Conservation (phyloP, 2,888 invertebrate genomes). For the Andrena praecox region DNA sequence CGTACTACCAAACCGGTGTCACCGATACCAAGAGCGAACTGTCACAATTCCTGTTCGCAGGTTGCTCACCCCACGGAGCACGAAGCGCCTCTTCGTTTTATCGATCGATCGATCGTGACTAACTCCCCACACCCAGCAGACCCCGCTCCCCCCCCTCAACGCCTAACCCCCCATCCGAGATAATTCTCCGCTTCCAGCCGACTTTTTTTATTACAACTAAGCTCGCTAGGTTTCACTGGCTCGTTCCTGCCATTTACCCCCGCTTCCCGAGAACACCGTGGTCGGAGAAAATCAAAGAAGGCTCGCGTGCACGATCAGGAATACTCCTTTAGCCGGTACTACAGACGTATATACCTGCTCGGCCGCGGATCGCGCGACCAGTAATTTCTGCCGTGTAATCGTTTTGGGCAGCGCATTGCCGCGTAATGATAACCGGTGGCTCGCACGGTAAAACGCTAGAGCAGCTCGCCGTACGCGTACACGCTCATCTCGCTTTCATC, state of each 20-base stretch:
- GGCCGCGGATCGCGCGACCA: constrained; percentile 26
- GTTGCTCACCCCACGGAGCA: constrained; percentile 13
- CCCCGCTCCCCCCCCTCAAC: neutral
- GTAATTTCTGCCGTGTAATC: constrained; percentile 33
- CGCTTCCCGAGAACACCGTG: constrained; percentile 17
- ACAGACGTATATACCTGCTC: constrained; percentile 30
- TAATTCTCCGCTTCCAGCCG: constrained; percentile 40
- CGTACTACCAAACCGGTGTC: constrained; percentile 4
- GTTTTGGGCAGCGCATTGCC: neutral
- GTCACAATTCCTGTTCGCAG: constrained; percentile 33
- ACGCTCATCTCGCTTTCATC: constrained; percentile 35
- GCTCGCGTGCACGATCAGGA: constrained; percentile 29
- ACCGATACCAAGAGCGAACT: constrained; percentile 12
- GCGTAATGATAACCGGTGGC: constrained; percentile 37
- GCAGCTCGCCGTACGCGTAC: neutral
- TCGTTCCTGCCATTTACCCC: constrained; percentile 37
- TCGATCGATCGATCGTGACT: constrained; percentile 49
- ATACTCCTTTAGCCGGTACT: constrained; percentile 11
- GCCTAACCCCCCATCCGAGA: neutral
- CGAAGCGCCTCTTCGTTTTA: constrained; percentile 40
- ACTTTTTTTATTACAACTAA: neutral
- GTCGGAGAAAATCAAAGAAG: constrained; percentile 33
- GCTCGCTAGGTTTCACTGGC: constrained; percentile 25
- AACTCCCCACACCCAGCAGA: constrained; percentile 23
- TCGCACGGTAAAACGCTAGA: neutral